These are phyloP conservation scores for Trinorchestia longiramus DNA, from an alignment of 1,140 invertebrate genomes.

Conservation along the genomic window DNA sequence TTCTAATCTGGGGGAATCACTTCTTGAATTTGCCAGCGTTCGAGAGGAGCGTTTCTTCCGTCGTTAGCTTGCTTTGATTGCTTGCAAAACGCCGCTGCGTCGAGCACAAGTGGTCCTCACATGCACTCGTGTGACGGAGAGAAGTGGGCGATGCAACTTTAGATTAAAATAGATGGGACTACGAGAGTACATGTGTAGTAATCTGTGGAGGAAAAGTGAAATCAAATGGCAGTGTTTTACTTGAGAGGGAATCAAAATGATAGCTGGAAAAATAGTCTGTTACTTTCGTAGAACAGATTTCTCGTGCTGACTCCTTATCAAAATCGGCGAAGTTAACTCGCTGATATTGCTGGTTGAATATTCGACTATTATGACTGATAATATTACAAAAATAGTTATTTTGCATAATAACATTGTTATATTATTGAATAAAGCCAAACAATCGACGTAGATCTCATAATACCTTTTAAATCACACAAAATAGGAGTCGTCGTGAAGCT, in stretches of 20 bases:
- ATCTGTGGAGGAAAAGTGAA: background rate
- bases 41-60: background rate
- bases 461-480: background rate
- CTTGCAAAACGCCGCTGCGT: background rate
- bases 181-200: background rate
- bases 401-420: no score
- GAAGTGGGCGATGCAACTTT: background rate
- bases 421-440: no score
- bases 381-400: no score
- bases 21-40: slow-evolving; percentile 40
- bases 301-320: background rate
- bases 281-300: background rate
- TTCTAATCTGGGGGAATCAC: slow-evolving; percentile 29
- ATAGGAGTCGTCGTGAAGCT: background rate
- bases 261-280: background rate
- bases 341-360: no score
- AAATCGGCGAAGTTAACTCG: background rate
- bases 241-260: background rate
- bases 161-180: background rate
- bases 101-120: background rate
- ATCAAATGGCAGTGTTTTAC: background rate
- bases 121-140: background rate
- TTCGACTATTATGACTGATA: no score
- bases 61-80: background rate
- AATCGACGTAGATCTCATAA: no score